phyloP scores from a whole-genome alignment of 2,113 vertebrate genomes.

The Haliaeetus leucogaster region DNA sequence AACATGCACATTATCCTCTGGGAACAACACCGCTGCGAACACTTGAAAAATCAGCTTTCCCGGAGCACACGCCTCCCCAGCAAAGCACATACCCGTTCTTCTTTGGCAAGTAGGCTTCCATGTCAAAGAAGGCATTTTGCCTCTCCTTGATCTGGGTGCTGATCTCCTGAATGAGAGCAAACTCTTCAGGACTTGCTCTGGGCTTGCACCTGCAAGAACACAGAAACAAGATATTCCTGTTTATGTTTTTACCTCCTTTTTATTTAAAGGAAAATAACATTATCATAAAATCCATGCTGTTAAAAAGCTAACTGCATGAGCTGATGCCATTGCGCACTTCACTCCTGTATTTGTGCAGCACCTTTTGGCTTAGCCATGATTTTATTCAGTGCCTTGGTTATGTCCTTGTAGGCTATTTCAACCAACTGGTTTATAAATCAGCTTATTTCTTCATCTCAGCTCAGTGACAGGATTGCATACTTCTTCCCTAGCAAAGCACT shows the following conservation, averaged over 20 bases:
- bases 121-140: slow-evolving; percentile 92
- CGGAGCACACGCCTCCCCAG: accelerated
- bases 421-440: not conserved
- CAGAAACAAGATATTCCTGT: not conserved
- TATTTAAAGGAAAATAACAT: not conserved
- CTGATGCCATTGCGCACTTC: accelerated
- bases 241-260: not conserved
- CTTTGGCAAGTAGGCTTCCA: slow-evolving; percentile 99
- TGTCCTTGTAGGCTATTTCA: not conserved
- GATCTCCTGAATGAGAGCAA: slow-evolving; percentile 79
- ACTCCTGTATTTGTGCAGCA: not conserved
- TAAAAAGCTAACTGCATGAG: not conserved
- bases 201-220: slow-evolving; percentile 73
- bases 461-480: accelerated
- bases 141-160: slow-evolving; percentile 87
- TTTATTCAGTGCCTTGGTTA: not conserved
- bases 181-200: slow-evolving; percentile 75
- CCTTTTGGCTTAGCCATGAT: not conserved
- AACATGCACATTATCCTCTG: not conserved
- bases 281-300: not conserved
- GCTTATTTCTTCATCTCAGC: not conserved
- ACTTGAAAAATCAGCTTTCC: not conserved
- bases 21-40: not conserved
- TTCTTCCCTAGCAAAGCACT: not conserved
- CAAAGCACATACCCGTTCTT: slow-evolving; percentile 83